A percentile compares a stretch with the other conserved stretches of the same genome.
phyloP scores from a whole-genome alignment of 64 coral and sea anemone genomes.

The Exaiptasia diaphana region DNA sequence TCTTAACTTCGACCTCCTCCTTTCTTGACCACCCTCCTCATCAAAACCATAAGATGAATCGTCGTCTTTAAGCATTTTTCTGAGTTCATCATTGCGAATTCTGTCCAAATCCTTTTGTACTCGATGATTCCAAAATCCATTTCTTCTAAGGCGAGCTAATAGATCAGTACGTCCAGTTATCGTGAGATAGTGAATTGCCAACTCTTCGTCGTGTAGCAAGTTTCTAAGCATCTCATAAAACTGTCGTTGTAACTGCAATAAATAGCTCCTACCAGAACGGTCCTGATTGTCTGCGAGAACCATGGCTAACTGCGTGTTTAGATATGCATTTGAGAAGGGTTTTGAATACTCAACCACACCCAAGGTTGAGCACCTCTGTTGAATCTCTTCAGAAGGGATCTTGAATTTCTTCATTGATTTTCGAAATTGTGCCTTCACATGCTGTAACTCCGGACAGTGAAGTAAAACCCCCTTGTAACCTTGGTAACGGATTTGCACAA shows the following conservation, averaged over 20 bases:
- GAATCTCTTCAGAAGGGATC: slow-evolving; percentile 73
- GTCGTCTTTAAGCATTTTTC: slow-evolving; percentile 51
- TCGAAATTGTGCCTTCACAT: slow-evolving; percentile 65
- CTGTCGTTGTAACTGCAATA: slow-evolving; percentile 46
- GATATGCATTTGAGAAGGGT: slow-evolving; percentile 68
- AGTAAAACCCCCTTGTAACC: slow-evolving; percentile 80
- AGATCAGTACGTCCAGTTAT: slow-evolving; percentile 19
- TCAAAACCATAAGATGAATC: background rate
- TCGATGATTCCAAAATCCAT: slow-evolving; percentile 3
- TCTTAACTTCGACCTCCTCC: slow-evolving; percentile 23
- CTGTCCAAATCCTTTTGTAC: slow-evolving; percentile 16
- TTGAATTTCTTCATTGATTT: slow-evolving; percentile 80
- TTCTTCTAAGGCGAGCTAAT: background rate
- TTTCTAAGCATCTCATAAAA: slow-evolving; percentile 52
- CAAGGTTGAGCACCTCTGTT: slow-evolving; percentile 58
- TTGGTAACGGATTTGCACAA: slow-evolving; percentile 81
- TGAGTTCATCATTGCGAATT: slow-evolving; percentile 19
- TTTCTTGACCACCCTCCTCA: background rate
- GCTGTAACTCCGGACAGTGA: background rate
- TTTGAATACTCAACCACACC: slow-evolving; percentile 86
- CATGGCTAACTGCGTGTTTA: slow-evolving; percentile 83
- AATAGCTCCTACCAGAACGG: slow-evolving; percentile 1
- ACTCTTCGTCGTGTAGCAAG: background rate
- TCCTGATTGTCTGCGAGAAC: slow-evolving; percentile 69
- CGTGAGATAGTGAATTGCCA: slow-evolving; percentile 5